Evolutionary conservation across 2,113 vertebrate genomes (phyloP).

Genomic region (Emydocephalus ijimae): DNA sequence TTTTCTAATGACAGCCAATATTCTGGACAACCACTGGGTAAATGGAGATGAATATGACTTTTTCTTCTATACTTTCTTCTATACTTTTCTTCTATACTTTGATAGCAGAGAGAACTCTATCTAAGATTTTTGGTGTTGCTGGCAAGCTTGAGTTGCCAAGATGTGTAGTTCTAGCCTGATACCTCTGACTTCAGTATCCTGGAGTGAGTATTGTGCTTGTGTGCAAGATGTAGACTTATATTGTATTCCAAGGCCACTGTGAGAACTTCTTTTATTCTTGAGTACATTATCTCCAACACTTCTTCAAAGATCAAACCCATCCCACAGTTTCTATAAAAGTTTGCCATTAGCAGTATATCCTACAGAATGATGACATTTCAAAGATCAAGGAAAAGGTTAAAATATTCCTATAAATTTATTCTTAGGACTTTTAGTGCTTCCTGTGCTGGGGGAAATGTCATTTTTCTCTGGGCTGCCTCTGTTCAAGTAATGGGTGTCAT

Average conservation of each 20-base stretch:
- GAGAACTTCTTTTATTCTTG: conserved; percentile 52
- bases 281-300: conserved; percentile 64
- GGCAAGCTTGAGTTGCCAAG: neutral
- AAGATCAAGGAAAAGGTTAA: conserved; percentile 85
- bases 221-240: neutral
- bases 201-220: neutral
- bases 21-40: neutral
- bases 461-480: conserved; percentile 57
- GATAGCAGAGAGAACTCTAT: conserved; percentile 6
- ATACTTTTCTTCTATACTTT: neutral
- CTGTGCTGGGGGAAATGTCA: conserved; percentile 68
- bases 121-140: neutral
- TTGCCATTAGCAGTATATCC: conserved; percentile 73
- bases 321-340: conserved; percentile 71
- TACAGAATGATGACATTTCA: conserved; percentile 83
- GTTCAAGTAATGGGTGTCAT: conserved; percentile 49
- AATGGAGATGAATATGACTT: neutral
- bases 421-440: conserved; percentile 74
- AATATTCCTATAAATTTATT: conserved; percentile 85
- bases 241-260: conserved; percentile 25
- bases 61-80: neutral
- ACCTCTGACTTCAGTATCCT: neutral
- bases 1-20: conserved; percentile 12
- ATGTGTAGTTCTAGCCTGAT: neutral
- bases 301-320: conserved; percentile 68